These are phyloP conservation scores for Distichodus sexfasciatus DNA, from an alignment of 2,797 vertebrate genomes.

Conservation along the genomic window DNA sequence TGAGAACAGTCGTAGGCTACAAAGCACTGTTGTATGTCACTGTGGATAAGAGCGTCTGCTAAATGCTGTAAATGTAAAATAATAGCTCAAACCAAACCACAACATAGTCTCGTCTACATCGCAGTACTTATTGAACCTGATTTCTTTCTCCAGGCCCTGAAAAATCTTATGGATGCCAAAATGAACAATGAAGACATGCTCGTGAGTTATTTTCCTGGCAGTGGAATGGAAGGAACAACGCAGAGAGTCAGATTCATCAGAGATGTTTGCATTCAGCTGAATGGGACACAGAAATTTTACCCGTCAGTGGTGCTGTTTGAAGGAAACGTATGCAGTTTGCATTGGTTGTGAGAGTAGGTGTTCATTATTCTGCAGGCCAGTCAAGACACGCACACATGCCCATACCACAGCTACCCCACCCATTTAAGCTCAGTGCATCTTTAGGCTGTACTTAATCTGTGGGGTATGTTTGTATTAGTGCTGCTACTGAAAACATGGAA, in stretches of 20 bases:
- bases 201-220: slow-evolving; percentile 25
- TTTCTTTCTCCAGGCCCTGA: slow-evolving; percentile 36
- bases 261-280: slow-evolving; percentile 3
- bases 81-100: no score
- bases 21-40: no score
- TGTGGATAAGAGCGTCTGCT: no score
- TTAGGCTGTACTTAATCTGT: neutral
- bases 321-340: slow-evolving; percentile 2
- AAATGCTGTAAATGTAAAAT: no score
- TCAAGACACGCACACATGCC: neutral
- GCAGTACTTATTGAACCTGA: no score
- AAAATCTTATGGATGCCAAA: neutral
- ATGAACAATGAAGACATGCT: slow-evolving; percentile 13
- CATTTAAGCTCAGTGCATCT: neutral
- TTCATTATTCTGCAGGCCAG: neutral
- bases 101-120: no score
- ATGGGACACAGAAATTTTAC: neutral
- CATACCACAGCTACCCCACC: neutral
- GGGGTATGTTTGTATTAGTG: neutral
- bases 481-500: neutral
- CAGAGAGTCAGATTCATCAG: neutral
- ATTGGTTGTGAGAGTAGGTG: neutral
- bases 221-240: neutral
- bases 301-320: neutral
- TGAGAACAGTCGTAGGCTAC: no score